phyloP scores from a whole-genome alignment of 2,888 invertebrate genomes.

The Caenorhabditis macrosperma region DNA sequence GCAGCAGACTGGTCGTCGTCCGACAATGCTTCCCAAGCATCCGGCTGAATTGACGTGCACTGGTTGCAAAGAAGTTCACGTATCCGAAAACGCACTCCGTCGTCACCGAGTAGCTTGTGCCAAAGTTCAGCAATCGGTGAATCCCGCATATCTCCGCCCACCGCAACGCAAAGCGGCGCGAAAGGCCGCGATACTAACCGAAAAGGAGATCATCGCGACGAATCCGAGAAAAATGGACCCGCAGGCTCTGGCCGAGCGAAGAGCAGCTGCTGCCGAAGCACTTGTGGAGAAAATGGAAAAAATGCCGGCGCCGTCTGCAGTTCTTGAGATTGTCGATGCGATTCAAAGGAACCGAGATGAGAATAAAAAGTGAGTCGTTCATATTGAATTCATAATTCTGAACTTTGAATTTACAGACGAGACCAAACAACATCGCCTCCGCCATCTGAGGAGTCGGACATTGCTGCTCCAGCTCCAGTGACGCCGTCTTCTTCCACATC shows the following conservation, averaged over 20 bases:
- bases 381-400: neutral
- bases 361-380: conserved; percentile 6
- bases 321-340: neutral
- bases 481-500: neutral
- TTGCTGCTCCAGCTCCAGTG: neutral
- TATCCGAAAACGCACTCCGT: conserved; percentile 56
- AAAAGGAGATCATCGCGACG: conserved; percentile 7
- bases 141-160: conserved; percentile 18
- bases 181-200: neutral
- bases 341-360: neutral
- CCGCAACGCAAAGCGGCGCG: conserved; percentile 5
- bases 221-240: neutral
- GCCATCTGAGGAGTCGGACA: neutral
- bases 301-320: conserved; percentile 8
- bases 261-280: neutral
- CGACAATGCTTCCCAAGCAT: neutral
- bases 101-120: conserved; percentile 49
- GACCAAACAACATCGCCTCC: conserved; percentile 2
- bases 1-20: neutral
- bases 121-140: conserved; percentile 9
- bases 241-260: neutral
- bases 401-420: neutral
- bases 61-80: conserved; percentile 35
- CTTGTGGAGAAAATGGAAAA: neutral
- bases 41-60: conserved; percentile 11